Conservation (phyloP, 1,140 invertebrate species). For the Yoshiicerus persimilis region DNA sequence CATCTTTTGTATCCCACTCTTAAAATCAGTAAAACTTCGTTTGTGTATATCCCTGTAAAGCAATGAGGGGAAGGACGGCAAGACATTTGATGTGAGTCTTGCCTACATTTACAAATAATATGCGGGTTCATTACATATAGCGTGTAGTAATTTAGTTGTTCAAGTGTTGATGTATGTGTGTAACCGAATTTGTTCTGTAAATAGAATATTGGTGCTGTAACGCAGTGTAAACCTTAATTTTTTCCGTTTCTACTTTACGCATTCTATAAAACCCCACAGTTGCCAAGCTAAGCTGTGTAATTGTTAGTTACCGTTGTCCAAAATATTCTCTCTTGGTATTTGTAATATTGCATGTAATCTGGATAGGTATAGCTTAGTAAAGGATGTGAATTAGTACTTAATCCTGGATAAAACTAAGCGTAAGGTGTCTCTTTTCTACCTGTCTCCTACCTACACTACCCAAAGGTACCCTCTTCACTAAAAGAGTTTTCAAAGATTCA, state of each 20-base stretch:
- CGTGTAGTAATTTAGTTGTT: background rate
- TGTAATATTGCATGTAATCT: background rate
- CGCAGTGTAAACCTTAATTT: too few species aligned
- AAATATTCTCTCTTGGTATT: too few species aligned
- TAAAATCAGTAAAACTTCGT: too few species aligned
- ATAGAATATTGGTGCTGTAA: background rate
- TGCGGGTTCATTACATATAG: background rate
- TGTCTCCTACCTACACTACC: background rate
- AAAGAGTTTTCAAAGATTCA: conserved; percentile 1
- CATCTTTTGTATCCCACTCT: too few species aligned
- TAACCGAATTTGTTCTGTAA: background rate
- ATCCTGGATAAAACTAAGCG: background rate
- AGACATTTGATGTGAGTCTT: background rate
- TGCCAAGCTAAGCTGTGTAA: background rate
- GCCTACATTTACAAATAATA: background rate
- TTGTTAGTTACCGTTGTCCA: background rate
- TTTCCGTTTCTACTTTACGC: background rate
- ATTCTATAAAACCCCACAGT: background rate
- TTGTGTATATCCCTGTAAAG: too few species aligned
- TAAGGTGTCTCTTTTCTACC: background rate
- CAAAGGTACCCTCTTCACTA: background rate
- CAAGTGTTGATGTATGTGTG: background rate
- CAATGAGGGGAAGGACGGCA: background rate
- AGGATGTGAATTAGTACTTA: background rate
- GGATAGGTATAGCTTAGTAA: background rate